Evolutionary conservation across 2,888 invertebrate species (phyloP).

Genomic region (Chirona hameri): DNA sequence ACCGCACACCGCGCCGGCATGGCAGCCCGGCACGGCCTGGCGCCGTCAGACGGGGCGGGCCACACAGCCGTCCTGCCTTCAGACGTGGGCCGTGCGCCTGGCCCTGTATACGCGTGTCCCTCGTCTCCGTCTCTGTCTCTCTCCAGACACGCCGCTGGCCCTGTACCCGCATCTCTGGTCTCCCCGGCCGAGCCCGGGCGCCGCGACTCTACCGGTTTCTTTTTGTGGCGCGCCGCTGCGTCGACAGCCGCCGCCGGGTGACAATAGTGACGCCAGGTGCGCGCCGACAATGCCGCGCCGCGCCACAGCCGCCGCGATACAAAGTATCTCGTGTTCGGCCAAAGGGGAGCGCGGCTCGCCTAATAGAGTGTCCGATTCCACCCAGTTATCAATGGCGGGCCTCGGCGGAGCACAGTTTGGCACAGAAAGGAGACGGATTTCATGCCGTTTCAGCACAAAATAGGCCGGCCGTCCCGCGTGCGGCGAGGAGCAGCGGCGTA

Average conservation of each 20-base stretch:
- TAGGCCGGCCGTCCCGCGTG: not conserved
- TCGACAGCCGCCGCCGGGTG: not conserved
- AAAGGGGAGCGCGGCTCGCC: not conserved
- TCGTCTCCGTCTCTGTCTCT: not conserved
- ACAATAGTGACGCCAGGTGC: conserved; percentile 14
- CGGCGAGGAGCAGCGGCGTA: not conserved
- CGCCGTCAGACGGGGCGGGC: not conserved
- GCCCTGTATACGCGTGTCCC: too few relatives aligned
- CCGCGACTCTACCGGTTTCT: not conserved
- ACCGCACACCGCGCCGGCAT: too few relatives aligned
- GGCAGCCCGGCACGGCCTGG: not conserved
- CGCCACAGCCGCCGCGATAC: not conserved
- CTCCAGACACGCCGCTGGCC: not conserved
- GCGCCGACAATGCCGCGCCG: conserved; percentile 24
- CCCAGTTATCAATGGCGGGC: not conserved
- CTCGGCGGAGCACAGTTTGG: not conserved
- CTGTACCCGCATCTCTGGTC: not conserved
- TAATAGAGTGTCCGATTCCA: conserved; percentile 2
- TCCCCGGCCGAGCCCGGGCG: not conserved
- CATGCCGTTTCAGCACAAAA: not conserved
- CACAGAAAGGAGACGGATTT: not conserved
- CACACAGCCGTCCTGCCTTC: not conserved
- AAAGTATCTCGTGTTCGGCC: not conserved
- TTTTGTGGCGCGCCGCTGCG: conserved; percentile 1
- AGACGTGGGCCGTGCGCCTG: not conserved